These are phyloP conservation scores for Arizona elegans DNA, from an alignment of 2,113 vertebrate genomes.

Conservation along the genomic window DNA sequence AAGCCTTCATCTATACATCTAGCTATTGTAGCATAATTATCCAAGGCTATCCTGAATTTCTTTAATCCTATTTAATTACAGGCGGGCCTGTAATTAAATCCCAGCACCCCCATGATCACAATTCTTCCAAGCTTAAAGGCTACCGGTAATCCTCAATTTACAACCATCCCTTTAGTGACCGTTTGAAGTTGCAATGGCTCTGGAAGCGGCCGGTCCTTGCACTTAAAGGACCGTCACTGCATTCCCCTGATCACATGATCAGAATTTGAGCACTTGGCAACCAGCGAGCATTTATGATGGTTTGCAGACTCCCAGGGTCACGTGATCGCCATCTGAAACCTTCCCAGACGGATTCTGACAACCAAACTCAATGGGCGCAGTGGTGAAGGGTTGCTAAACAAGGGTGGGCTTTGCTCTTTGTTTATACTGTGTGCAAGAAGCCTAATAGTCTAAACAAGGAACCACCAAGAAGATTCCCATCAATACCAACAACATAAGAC, in stretches of 20 bases:
- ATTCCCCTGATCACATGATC: background rate
- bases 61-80: background rate
- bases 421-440: background rate
- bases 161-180: background rate
- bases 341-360: background rate
- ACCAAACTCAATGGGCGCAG: background rate
- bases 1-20: background rate
- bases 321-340: too few relatives aligned
- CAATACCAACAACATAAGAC: background rate
- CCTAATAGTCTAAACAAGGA: background rate
- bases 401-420: background rate
- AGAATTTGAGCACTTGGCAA: background rate
- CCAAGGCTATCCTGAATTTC: background rate
- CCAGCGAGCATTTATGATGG: too few relatives aligned
- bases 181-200: background rate
- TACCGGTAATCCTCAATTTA: background rate
- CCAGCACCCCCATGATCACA: too few relatives aligned
- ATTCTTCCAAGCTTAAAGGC: background rate
- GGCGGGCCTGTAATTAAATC: background rate
- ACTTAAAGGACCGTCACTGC: background rate
- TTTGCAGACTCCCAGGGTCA: background rate
- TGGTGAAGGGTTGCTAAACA: background rate
- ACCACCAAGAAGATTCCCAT: background rate
- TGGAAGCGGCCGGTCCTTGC: background rate
- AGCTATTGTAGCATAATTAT: background rate